Percentiles rank a stretch among this genome's conserved stretches.
Evolutionary conservation across 2,113 vertebrate genomes (phyloP).

Genomic region (Bostrychus sinensis): DNA sequence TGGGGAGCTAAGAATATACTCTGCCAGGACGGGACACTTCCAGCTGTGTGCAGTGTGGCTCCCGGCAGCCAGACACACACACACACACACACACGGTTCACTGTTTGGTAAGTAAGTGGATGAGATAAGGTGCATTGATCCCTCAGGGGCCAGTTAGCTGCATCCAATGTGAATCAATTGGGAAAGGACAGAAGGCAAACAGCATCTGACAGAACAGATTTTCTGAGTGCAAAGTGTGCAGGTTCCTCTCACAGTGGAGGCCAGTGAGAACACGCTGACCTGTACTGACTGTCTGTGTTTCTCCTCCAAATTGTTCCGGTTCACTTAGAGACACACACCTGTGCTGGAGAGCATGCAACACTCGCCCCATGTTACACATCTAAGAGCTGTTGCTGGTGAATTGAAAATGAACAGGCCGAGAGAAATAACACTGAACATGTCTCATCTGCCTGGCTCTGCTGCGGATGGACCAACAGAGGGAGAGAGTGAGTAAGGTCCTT

Average conservation of each 20-base stretch:
- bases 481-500: constrained; percentile 66
- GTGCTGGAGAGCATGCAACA: too few relatives aligned
- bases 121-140: constrained; percentile 34
- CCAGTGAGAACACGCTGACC: constrained; percentile 48
- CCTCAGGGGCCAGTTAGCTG: not conserved
- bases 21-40: constrained; percentile 41
- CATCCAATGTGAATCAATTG: constrained; percentile 31
- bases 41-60: constrained; percentile 52
- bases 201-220: constrained; percentile 32
- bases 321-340: too few relatives aligned
- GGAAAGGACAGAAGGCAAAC: constrained; percentile 16
- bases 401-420: too few relatives aligned
- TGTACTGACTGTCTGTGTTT: not conserved
- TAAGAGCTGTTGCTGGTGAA: too few relatives aligned
- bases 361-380: too few relatives aligned
- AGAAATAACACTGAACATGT: not conserved
- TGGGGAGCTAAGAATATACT: constrained; percentile 63
- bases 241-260: too few relatives aligned
- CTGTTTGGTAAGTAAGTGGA: constrained; percentile 17
- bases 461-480: constrained; percentile 77
- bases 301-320: too few relatives aligned
- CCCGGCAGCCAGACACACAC: constrained; percentile 17
- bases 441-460: constrained; percentile 32
- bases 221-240: constrained; percentile 35
- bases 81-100: constrained; percentile 9